phyloP scores from a whole-genome alignment of 2,113 vertebrate genomes.

The Vidua macroura region DNA sequence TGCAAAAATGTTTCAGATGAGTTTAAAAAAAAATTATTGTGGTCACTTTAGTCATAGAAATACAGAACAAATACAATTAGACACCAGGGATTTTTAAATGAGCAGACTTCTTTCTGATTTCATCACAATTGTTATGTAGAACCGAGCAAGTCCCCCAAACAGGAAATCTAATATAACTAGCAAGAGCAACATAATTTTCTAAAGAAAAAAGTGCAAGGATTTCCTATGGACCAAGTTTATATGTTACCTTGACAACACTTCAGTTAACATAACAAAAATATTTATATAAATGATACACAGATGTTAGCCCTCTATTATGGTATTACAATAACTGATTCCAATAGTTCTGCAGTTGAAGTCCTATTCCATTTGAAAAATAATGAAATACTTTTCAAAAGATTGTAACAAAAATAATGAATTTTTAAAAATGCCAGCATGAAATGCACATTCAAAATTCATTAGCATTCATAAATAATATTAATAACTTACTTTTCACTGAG shows the following conservation, averaged over 20 bases:
- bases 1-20: background rate
- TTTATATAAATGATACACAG: background rate
- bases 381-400: background rate
- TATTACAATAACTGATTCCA: background rate
- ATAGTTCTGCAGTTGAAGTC: background rate
- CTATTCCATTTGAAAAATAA: background rate
- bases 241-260: background rate
- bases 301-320: background rate
- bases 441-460: background rate
- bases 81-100: background rate
- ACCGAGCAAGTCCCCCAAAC: background rate
- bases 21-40: background rate
- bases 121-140: background rate
- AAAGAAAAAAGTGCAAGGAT: background rate
- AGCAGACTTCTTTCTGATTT: background rate
- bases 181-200: background rate
- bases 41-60: background rate
- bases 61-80: background rate
- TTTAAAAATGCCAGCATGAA: background rate
- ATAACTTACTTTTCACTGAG: background rate
- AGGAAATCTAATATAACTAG: background rate
- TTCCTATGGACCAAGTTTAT: background rate
- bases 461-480: background rate
- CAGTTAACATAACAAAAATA: background rate
- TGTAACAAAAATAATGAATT: background rate